Evolutionary conservation across 2,113 vertebrate genomes (phyloP).

Genomic region (Perccottus glenii): DNA sequence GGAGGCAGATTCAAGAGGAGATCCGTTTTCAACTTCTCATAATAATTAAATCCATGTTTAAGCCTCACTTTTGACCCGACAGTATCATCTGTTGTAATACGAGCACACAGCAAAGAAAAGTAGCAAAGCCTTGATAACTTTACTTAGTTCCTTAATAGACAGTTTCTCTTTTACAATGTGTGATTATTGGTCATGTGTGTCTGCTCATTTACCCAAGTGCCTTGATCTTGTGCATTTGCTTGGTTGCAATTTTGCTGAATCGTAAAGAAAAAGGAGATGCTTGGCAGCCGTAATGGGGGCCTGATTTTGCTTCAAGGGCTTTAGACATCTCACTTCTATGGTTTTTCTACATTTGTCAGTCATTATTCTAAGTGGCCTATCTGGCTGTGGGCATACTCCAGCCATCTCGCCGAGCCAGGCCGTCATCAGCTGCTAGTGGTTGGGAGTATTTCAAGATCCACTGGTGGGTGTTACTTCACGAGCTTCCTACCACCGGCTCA

Average conservation of each 20-base stretch:
- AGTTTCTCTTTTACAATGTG: background rate
- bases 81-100: background rate
- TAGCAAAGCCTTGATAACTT: background rate
- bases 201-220: background rate
- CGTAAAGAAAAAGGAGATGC: background rate
- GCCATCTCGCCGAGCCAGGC: slow-evolving; percentile 28
- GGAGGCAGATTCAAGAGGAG: too few species aligned
- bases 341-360: background rate
- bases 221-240: slow-evolving; percentile 2
- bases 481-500: slow-evolving; percentile 51
- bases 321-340: background rate
- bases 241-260: background rate
- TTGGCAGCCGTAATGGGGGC: background rate
- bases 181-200: slow-evolving; percentile 9
- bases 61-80: too few species aligned
- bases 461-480: slow-evolving; percentile 64
- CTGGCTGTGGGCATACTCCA: background rate
- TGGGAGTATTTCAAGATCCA: slow-evolving; percentile 67
- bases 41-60: too few species aligned
- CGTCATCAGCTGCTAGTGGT: slow-evolving; percentile 57
- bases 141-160: background rate
- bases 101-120: background rate
- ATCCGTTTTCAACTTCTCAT: too few species aligned
- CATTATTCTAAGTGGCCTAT: too few species aligned
- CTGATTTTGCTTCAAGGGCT: background rate